Percentiles rank a stretch among this genome's conserved stretches.
Conservation (phyloP, 2,113 vertebrate species). For the Silurus asotus region DNA sequence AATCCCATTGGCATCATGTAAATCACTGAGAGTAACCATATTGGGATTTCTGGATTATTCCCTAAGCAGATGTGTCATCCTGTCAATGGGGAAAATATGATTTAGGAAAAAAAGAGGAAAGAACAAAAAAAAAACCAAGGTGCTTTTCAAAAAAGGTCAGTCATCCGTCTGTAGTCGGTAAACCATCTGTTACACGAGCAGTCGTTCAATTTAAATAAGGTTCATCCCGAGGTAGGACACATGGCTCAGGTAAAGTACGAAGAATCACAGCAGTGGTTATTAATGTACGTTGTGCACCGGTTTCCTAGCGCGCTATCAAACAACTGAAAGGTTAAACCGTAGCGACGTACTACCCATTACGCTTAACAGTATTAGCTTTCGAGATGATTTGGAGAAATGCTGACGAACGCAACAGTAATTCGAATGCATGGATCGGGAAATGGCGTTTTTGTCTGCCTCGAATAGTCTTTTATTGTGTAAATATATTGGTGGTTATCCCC, state of each 20-base stretch:
- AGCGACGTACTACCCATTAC: neutral
- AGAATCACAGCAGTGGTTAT: neutral
- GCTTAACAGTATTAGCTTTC: neutral
- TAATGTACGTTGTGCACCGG: neutral
- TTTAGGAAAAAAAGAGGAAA: neutral
- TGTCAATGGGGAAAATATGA: constrained; percentile 38
- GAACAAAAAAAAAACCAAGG: constrained; percentile 19
- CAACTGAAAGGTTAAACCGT: neutral
- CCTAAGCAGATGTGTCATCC: constrained; percentile 46
- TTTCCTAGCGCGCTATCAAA: neutral
- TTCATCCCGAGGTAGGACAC: constrained; percentile 27
- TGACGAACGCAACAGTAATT: constrained; percentile 15
- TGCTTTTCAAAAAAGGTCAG: constrained; percentile 39
- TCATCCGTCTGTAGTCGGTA: constrained; percentile 24
- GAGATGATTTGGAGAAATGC: neutral
- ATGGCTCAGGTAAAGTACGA: constrained; percentile 3
- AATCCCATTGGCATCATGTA: constrained; percentile 46
- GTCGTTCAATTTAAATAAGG: constrained; percentile 43
- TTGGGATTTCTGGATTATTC: constrained; percentile 37
- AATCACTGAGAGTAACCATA: constrained; percentile 43
- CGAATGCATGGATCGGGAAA: neutral
- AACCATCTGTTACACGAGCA: constrained; percentile 40
- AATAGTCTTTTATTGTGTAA: constrained; percentile 26
- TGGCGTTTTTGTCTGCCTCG: neutral
- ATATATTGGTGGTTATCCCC: constrained; percentile 17